Percentiles rank a stretch among this genome's conserved stretches.
These are phyloP conservation scores for Dendrocincla tyrannina DNA, from an alignment of 2,797 vertebrate species.

Conservation along the genomic window DNA sequence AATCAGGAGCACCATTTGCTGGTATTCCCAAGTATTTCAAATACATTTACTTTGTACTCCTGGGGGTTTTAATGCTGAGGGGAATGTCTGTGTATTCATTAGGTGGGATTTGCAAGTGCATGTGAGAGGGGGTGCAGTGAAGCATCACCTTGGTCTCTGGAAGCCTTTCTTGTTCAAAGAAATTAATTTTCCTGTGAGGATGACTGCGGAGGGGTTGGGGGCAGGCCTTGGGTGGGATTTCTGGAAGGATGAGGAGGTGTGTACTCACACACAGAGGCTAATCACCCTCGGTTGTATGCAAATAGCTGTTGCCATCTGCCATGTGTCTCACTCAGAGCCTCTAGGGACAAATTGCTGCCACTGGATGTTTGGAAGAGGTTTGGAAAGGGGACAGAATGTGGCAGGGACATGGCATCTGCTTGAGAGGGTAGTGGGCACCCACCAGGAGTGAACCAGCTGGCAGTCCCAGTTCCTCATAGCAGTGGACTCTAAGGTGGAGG, in stretches of 20 bases:
- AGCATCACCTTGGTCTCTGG: neutral
- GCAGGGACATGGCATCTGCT: neutral
- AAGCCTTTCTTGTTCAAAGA: neutral
- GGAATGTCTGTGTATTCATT: neutral
- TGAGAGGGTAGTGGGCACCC: neutral
- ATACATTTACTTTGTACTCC: neutral
- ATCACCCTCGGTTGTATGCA: neutral
- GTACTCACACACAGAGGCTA: neutral
- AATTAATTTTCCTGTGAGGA: neutral
- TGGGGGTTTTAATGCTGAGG: neutral
- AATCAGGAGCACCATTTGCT: neutral
- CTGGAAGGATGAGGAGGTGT: neutral
- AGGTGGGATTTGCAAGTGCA: neutral
- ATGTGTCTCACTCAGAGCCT: neutral
- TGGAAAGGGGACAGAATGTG: neutral
- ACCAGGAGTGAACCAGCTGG: neutral
- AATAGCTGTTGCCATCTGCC: neutral
- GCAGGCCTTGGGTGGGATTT: neutral
- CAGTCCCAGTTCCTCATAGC: neutral
- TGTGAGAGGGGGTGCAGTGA: neutral
- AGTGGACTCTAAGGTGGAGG: neutral
- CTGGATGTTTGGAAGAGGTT: neutral
- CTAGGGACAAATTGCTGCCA: neutral
- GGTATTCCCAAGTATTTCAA: neutral
- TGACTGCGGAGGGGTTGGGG: fast-evolving